Percentiles rank a stretch among this genome's conserved stretches.
Conservation (phyloP, 2,888 invertebrate genomes). For the Drosophila prolongata region DNA sequence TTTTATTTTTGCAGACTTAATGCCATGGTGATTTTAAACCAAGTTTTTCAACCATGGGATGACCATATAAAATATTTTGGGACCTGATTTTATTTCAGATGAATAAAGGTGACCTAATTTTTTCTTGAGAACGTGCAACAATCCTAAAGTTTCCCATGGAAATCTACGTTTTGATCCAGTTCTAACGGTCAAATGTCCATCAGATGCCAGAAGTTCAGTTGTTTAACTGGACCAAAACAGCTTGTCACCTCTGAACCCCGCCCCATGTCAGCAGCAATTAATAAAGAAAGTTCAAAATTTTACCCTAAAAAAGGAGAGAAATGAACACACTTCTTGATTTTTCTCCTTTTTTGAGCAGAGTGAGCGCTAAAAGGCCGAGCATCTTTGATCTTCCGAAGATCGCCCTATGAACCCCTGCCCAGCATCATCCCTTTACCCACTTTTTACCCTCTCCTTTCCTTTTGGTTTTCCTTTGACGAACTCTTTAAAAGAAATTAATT, state of each 20-base stretch:
- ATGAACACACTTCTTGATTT: slow-evolving; percentile 52
- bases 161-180: not conserved
- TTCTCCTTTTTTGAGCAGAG: not conserved
- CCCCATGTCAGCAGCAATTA: slow-evolving; percentile 65
- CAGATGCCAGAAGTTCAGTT: slow-evolving; percentile 36
- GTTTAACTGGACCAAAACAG: slow-evolving; percentile 63
- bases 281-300: slow-evolving; percentile 71
- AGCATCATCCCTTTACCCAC: slow-evolving; percentile 41
- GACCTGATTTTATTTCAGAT: not conserved
- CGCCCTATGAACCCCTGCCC: slow-evolving; percentile 15
- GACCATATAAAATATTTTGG: not conserved
- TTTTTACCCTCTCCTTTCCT: slow-evolving; percentile 42
- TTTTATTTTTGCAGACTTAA: slow-evolving; percentile 4
- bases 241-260: slow-evolving; percentile 63
- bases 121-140: slow-evolving; percentile 1
- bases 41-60: not conserved
- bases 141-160: slow-evolving; percentile 27
- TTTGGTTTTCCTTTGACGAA: slow-evolving; percentile 37
- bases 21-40: not conserved
- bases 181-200: slow-evolving; percentile 77
- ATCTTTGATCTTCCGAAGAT: slow-evolving; percentile 65
- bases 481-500: slow-evolving; percentile 66
- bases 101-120: not conserved
- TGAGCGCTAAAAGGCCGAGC: slow-evolving; percentile 42
- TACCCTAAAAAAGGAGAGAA: slow-evolving; percentile 36